These are phyloP conservation scores for Ceryle rudis DNA, from an alignment of 2,797 vertebrate species.

Conservation along the genomic window DNA sequence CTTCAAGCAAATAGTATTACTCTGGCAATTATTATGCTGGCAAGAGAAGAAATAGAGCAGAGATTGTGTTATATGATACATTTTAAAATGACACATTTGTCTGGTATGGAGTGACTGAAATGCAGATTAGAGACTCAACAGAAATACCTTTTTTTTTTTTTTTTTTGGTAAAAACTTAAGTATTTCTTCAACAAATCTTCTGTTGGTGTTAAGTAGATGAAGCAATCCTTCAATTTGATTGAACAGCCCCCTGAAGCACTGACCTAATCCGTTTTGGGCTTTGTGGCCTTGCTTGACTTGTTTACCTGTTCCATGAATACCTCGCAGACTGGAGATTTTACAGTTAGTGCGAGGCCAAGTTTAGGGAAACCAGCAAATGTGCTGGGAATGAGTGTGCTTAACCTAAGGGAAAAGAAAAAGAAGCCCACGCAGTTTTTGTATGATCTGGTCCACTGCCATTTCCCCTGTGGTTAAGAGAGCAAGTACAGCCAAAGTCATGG, in stretches of 20 bases:
- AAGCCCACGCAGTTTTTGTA: background rate
- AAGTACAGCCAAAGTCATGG: background rate
- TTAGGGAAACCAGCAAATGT: background rate
- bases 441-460: background rate
- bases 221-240: background rate
- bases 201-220: background rate
- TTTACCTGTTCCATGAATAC: background rate
- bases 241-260: background rate
- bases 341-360: background rate
- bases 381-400: background rate
- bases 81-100: slow-evolving; percentile 2
- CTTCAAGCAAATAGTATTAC: background rate
- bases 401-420: background rate
- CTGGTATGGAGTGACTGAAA: background rate
- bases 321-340: background rate
- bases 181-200: background rate
- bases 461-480: background rate
- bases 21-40: background rate
- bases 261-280: background rate
- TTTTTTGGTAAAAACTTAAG: background rate
- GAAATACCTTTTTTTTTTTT: background rate
- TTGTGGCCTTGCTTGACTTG: background rate
- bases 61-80: background rate
- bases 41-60: background rate
- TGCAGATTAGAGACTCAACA: background rate